These are phyloP conservation scores for Forbesichthys agassizii DNA, from an alignment of 2,113 vertebrate genomes.

Conservation along the genomic window DNA sequence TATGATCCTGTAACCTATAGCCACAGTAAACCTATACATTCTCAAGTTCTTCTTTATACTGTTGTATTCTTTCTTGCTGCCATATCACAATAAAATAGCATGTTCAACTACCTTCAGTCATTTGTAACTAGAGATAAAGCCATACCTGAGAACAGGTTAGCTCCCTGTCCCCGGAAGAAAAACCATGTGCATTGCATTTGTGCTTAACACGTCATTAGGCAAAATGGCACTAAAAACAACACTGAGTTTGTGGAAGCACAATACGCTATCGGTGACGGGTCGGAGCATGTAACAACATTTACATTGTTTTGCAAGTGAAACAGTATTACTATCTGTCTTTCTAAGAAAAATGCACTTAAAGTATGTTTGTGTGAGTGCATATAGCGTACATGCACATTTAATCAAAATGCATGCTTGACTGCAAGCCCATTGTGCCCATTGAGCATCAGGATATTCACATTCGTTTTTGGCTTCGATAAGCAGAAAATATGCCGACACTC, in stretches of 20 bases:
- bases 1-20: too few species aligned
- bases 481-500: too few species aligned
- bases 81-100: too few species aligned
- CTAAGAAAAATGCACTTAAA: background rate
- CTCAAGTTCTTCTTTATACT: too few species aligned
- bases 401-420: too few species aligned
- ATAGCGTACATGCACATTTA: background rate
- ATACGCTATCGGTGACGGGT: conserved; percentile 1
- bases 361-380: background rate
- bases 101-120: too few species aligned
- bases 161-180: background rate
- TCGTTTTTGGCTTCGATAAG: too few species aligned
- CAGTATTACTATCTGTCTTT: background rate
- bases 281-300: background rate
- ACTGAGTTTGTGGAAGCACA: conserved; percentile 24
- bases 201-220: conserved; percentile 9
- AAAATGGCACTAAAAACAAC: conserved; percentile 16
- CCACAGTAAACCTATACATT: too few species aligned
- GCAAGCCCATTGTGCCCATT: conserved; percentile 3
- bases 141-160: background rate
- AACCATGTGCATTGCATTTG: background rate
- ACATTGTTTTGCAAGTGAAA: background rate
- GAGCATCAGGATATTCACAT: too few species aligned
- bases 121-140: background rate
- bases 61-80: too few species aligned